Evolutionary conservation across 1,140 invertebrate genomes (phyloP).

Genomic region (Euura saliciscinereae): DNA sequence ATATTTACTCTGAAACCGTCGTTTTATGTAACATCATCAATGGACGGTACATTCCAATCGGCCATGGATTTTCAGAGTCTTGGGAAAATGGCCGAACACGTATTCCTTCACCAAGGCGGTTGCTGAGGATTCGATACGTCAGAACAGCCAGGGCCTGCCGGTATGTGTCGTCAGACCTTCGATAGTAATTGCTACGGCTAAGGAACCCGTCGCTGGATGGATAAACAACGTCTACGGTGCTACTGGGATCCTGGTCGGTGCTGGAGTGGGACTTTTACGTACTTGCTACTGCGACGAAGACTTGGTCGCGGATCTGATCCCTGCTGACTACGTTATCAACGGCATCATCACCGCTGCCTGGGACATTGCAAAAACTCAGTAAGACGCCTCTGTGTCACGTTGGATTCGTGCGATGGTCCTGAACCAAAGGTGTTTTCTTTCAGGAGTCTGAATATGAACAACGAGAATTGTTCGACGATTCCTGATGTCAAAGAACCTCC

Average conservation of each 20-base stretch:
- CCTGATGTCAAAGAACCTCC: constrained; percentile 39
- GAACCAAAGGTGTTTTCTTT: not conserved
- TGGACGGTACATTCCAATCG: too few relatives aligned
- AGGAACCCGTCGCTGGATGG: constrained; percentile 79
- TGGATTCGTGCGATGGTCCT: not conserved
- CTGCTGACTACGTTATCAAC: constrained; percentile 87
- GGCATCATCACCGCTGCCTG: constrained; percentile 77
- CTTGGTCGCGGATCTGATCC: constrained; percentile 81
- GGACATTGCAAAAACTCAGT: constrained; percentile 63
- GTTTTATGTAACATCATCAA: too few relatives aligned
- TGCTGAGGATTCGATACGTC: constrained; percentile 75
- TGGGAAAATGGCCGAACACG: constrained; percentile 82
- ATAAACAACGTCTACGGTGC: constrained; percentile 87
- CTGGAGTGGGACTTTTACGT: constrained; percentile 76
- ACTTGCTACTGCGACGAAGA: constrained; percentile 69
- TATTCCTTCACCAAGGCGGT: constrained; percentile 86
- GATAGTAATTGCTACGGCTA: constrained; percentile 77
- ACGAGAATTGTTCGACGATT: constrained; percentile 13
- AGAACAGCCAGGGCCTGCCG: constrained; percentile 73
- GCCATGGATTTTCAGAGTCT: constrained; percentile 60
- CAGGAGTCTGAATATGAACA: constrained; percentile 21
- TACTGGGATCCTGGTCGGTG: constrained; percentile 69
- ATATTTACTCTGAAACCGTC: too few relatives aligned
- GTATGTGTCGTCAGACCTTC: constrained; percentile 74
- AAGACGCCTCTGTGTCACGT: constrained; percentile 9